These are phyloP conservation scores for Torymus texanus DNA, from an alignment of 2,888 invertebrate genomes.

Conservation along the genomic window DNA sequence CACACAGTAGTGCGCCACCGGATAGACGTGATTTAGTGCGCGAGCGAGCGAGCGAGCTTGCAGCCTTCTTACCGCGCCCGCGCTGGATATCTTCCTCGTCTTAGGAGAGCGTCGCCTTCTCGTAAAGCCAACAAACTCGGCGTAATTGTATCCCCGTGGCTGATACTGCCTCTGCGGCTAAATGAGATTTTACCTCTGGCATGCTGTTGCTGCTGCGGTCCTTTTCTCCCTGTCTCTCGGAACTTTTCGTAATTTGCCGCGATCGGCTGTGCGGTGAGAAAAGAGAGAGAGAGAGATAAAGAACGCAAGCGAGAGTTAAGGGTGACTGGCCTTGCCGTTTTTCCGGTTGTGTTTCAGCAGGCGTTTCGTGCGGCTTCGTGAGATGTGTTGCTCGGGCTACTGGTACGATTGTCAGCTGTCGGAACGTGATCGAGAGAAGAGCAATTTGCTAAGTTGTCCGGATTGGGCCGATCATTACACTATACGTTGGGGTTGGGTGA, in stretches of 20 bases:
- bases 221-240: not conserved
- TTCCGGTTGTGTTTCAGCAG: no score
- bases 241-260: conserved; percentile 33
- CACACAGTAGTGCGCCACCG: conserved; percentile 43
- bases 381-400: no score
- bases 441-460: no score
- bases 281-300: no score
- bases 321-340: no score
- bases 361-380: no score
- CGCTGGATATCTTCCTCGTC: conserved; percentile 47
- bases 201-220: conserved; percentile 9
- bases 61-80: conserved; percentile 54
- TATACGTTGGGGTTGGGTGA: no score
- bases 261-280: not conserved
- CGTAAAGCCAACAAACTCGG: conserved; percentile 67
- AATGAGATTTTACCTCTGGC: conserved; percentile 66
- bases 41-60: conserved; percentile 3
- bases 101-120: conserved; percentile 45
- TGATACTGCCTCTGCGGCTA: conserved; percentile 59
- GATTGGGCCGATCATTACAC: no score
- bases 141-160: conserved; percentile 66
- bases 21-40: conserved; percentile 66
- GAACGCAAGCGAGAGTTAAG: no score
- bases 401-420: no score
- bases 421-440: no score